Evolutionary conservation across 2,113 vertebrate species (phyloP).

Genomic region (Corvus cornix): DNA sequence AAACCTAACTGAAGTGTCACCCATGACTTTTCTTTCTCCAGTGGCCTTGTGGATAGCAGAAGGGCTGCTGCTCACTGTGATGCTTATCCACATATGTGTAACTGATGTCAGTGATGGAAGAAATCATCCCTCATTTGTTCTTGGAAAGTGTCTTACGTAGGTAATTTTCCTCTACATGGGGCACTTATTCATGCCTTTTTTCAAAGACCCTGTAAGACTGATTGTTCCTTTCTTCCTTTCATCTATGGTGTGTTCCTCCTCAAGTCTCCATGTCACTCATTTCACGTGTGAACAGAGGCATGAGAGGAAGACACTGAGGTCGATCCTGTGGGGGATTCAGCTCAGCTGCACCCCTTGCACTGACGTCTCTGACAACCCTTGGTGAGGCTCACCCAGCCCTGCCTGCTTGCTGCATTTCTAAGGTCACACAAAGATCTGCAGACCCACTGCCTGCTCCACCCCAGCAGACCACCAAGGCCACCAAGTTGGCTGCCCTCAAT

Average conservation of each 20-base stretch:
- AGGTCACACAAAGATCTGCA: not conserved
- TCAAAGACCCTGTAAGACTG: not conserved
- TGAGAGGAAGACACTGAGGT: not conserved
- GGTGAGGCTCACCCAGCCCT: fast-evolving
- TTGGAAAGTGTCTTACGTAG: not conserved
- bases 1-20: not conserved
- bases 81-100: not conserved
- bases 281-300: not conserved
- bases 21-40: not conserved
- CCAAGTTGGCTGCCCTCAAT: not conserved
- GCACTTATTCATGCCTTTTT: not conserved
- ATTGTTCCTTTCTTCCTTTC: not conserved
- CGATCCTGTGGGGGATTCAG: not conserved
- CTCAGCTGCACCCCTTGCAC: not conserved
- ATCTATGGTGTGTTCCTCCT: not conserved
- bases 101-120: not conserved
- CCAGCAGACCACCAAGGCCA: not conserved
- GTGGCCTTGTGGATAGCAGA: not conserved
- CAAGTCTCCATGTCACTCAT: not conserved
- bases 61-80: not conserved
- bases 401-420: not conserved
- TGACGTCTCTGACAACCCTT: fast-evolving
- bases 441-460: not conserved
- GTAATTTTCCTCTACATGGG: not conserved
- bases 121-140: not conserved